Evolutionary conservation across 1,140 invertebrate species (phyloP).

Genomic region (Lepidurus arcticus): DNA sequence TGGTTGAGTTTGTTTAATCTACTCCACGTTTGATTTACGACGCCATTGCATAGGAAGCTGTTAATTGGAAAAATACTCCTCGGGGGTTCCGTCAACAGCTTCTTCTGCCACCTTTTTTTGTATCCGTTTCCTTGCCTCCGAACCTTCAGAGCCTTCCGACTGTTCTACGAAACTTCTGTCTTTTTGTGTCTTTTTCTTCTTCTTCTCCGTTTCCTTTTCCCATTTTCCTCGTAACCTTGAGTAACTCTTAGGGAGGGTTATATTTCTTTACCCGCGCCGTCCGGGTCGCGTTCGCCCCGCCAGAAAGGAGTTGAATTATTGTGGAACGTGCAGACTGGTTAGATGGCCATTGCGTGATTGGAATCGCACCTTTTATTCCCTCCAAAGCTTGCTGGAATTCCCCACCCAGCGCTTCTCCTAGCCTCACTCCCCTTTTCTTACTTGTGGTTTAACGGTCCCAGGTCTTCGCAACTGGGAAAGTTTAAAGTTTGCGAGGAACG

Average conservation of each 20-base stretch:
- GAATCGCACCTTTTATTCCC: background rate
- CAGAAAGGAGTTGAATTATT: background rate
- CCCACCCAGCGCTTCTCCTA: background rate
- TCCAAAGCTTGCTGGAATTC: background rate
- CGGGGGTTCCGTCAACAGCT: background rate
- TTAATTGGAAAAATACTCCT: constrained; percentile 11
- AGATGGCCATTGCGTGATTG: background rate
- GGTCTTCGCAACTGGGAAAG: too few species aligned
- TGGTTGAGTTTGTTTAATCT: background rate
- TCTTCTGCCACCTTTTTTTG: background rate
- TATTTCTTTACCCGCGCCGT: background rate
- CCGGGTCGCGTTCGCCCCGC: background rate
- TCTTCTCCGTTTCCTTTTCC: background rate
- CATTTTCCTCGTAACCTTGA: background rate
- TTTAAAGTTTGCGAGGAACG: too few species aligned
- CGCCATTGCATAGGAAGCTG: background rate
- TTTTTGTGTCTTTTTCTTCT: background rate
- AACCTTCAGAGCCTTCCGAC: background rate
- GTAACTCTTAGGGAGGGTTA: background rate
- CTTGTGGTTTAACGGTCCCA: background rate
- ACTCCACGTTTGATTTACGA: background rate
- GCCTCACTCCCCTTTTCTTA: background rate
- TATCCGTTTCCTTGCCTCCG: background rate
- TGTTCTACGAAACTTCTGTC: too few species aligned
- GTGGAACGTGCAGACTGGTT: background rate